Conservation (phyloP, 2,113 vertebrate species). For the Notothenia coriiceps region DNA sequence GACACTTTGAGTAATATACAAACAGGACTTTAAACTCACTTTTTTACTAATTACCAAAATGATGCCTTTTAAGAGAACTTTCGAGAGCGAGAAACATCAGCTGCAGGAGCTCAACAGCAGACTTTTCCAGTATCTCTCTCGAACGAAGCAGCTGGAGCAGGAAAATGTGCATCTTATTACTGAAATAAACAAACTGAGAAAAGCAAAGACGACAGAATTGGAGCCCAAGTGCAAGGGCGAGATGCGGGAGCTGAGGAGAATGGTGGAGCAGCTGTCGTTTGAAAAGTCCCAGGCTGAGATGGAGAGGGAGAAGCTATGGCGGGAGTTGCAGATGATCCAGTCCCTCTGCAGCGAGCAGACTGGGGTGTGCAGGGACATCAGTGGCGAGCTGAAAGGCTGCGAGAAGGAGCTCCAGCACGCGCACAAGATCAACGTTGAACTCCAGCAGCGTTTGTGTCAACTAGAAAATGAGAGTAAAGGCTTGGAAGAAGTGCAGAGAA, state of each 20-base stretch:
- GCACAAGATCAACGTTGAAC: slow-evolving; percentile 77
- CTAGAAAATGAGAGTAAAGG: slow-evolving; percentile 83
- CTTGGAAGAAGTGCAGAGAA: slow-evolving; percentile 84
- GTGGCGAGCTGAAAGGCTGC: slow-evolving; percentile 80
- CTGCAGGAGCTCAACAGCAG: slow-evolving; percentile 90
- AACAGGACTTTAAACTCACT: not conserved
- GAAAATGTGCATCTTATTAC: slow-evolving; percentile 85
- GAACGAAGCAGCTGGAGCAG: slow-evolving; percentile 90
- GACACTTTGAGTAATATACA: not conserved
- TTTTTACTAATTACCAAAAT: slow-evolving; percentile 68
- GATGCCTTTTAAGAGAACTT: slow-evolving; percentile 85
- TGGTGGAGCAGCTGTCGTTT: slow-evolving; percentile 83
- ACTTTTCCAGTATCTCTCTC: slow-evolving; percentile 88
- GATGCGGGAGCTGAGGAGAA: slow-evolving; percentile 82
- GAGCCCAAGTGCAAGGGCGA: slow-evolving; percentile 77
- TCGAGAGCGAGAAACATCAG: slow-evolving; percentile 87
- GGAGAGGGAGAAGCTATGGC: slow-evolving; percentile 84
- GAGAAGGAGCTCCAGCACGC: slow-evolving; percentile 80
- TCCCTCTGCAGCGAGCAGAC: slow-evolving; percentile 79
- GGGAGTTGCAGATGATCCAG: slow-evolving; percentile 82
- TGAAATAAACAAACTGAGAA: slow-evolving; percentile 83
- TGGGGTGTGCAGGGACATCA: slow-evolving; percentile 77
- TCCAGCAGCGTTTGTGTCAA: slow-evolving; percentile 86
- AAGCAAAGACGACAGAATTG: slow-evolving; percentile 68
- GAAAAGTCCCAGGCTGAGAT: slow-evolving; percentile 86